A percentile compares a stretch with the other conserved stretches of the same genome.
phyloP scores from a whole-genome alignment of 2,888 invertebrate genomes.

The Holacanthella duospinosa region DNA sequence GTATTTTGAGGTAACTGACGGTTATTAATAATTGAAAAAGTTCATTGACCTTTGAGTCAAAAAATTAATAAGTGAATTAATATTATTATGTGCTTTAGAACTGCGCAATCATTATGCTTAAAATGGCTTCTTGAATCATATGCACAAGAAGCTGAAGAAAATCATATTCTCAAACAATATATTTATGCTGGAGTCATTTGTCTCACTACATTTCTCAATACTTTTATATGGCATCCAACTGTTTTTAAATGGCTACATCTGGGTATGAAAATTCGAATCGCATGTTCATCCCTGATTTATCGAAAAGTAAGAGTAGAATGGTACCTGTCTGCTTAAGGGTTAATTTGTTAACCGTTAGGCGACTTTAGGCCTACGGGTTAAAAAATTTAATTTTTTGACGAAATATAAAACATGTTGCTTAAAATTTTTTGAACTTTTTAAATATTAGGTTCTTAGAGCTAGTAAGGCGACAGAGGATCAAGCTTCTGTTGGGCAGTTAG shows the following conservation, averaged over 20 bases:
- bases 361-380: too few relatives aligned
- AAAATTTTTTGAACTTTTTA: background rate
- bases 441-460: conserved; percentile 39
- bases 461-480: conserved; percentile 72
- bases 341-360: too few relatives aligned
- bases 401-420: background rate
- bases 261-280: conserved; percentile 73
- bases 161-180: conserved; percentile 16
- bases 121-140: conserved; percentile 54
- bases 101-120: conserved; percentile 56
- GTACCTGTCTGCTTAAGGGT: too few relatives aligned
- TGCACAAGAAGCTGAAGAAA: background rate
- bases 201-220: conserved; percentile 51
- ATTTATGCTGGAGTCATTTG: conserved; percentile 29
- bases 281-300: conserved; percentile 70
- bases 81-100: conserved; percentile 43
- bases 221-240: conserved; percentile 73
- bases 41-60: background rate
- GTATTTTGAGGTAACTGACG: background rate
- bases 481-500: conserved; percentile 83
- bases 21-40: background rate
- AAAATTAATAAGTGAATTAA: conserved; percentile 6
- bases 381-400: too few relatives aligned
- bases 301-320: conserved; percentile 51
- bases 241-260: conserved; percentile 71